A percentile compares a stretch with the other conserved stretches of the same genome.
These are phyloP conservation scores for Eueides isabella DNA, from an alignment of 1,140 invertebrate species.

Conservation along the genomic window DNA sequence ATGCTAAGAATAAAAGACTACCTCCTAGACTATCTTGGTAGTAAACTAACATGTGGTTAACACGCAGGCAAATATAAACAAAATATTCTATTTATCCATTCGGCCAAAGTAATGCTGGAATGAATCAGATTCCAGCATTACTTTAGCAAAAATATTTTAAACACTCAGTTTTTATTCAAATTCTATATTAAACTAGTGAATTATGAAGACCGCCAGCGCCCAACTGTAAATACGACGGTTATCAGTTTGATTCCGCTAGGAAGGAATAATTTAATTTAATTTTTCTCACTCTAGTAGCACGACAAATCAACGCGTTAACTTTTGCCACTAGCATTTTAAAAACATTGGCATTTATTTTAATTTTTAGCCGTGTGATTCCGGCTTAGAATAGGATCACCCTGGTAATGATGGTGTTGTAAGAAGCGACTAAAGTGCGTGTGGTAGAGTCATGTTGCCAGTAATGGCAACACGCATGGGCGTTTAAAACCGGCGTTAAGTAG, in stretches of 20 bases:
- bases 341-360: too few species aligned
- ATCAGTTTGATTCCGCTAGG: not conserved
- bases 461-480: too few species aligned
- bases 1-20: not conserved
- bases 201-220: too few species aligned
- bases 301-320: not conserved
- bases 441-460: too few species aligned
- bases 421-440: too few species aligned
- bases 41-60: conserved; percentile 51
- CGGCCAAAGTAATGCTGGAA: conserved; percentile 33
- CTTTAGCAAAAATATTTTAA: not conserved
- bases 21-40: conserved; percentile 36
- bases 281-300: not conserved
- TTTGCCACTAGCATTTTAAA: too few species aligned
- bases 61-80: conserved; percentile 54
- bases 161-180: not conserved
- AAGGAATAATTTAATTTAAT: not conserved
- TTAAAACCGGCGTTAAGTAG: too few species aligned
- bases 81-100: conserved; percentile 44
- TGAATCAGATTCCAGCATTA: not conserved
- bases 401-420: too few species aligned
- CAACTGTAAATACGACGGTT: not conserved
- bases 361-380: too few species aligned
- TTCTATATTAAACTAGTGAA: too few species aligned
- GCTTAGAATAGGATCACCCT: too few species aligned